phyloP scores from a whole-genome alignment of 1,140 invertebrate species.

The Camponotus floridanus region DNA sequence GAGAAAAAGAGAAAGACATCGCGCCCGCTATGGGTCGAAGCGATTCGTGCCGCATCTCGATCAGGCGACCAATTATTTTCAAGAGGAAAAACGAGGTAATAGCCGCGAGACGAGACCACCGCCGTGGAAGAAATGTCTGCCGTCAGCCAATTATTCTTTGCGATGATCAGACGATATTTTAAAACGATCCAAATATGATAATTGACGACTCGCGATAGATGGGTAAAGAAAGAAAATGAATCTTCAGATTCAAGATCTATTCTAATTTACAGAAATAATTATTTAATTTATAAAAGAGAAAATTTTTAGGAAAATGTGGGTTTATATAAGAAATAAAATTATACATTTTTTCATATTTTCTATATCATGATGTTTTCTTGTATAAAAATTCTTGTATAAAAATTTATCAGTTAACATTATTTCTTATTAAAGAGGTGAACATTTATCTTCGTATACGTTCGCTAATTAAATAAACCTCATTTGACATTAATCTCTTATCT shows the following conservation, averaged over 20 bases:
- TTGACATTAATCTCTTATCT: background rate
- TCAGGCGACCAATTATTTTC: conserved; percentile 67
- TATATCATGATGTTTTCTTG: background rate
- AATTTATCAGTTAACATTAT: background rate
- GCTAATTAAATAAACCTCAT: background rate
- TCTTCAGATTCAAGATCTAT: background rate
- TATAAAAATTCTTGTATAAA: no score
- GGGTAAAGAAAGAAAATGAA: background rate
- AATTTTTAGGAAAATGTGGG: background rate
- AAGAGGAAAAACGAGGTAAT: conserved; percentile 56
- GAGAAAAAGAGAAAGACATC: background rate
- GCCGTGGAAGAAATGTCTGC: background rate
- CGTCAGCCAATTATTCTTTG: background rate
- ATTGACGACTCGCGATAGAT: background rate
- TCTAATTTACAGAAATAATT: background rate
- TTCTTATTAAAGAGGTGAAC: background rate
- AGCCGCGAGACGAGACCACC: background rate
- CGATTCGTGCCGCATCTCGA: conserved; percentile 51
- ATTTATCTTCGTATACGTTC: background rate
- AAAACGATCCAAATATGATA: background rate
- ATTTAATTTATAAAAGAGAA: background rate
- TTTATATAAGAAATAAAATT: background rate
- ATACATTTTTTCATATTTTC: background rate
- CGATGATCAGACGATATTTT: conserved; percentile 13
- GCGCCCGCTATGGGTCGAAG: background rate